phyloP scores from a whole-genome alignment of 2,888 invertebrate genomes.

The Eugnorisma glareosa region DNA sequence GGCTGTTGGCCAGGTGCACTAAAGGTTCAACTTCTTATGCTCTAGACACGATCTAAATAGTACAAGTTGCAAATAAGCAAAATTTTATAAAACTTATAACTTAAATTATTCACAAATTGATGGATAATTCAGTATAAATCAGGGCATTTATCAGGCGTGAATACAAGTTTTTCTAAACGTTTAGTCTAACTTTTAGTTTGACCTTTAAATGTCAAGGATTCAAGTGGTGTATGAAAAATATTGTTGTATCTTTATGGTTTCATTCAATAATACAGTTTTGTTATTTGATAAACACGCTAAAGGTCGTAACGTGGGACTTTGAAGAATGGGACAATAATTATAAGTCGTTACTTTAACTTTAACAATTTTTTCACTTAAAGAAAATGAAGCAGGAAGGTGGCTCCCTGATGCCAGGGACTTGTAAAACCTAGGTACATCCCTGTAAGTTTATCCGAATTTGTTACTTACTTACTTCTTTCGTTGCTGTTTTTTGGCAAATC shows the following conservation, averaged over 20 bases:
- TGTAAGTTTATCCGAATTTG: background rate
- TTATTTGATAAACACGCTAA: background rate
- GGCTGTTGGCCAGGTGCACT: background rate
- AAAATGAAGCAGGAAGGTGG: background rate
- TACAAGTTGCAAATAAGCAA: background rate
- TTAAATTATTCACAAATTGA: background rate
- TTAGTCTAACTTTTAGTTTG: background rate
- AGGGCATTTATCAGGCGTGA: background rate
- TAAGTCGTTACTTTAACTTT: too few relatives aligned
- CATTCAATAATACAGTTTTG: background rate
- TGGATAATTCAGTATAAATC: background rate
- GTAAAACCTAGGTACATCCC: background rate
- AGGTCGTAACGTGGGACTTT: background rate
- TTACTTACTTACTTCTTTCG: too few relatives aligned
- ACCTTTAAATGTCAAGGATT: conserved; percentile 9
- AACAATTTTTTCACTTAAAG: background rate
- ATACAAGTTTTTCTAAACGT: background rate
- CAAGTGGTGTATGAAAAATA: background rate
- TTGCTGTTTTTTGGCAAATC: background rate
- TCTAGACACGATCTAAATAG: background rate
- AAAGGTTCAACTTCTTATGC: background rate
- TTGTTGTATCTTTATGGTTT: background rate
- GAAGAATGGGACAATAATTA: background rate
- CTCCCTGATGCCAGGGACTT: background rate
- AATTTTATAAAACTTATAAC: conserved; percentile 4